phyloP scores from a whole-genome alignment of 2,113 vertebrate species.

The Tachysurus fulvidraco region DNA sequence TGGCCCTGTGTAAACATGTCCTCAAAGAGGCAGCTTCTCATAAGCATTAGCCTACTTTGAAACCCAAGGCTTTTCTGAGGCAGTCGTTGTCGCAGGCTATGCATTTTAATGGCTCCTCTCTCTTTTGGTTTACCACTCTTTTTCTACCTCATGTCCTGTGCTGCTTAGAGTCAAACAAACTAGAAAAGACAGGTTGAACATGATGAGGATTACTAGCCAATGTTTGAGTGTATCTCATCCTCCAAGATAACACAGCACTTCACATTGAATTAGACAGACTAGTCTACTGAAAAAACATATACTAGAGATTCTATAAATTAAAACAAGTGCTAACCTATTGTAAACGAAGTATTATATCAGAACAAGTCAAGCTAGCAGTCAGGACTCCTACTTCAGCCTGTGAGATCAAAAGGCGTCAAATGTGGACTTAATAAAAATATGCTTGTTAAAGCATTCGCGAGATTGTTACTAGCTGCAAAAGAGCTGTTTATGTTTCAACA shows the following conservation, averaged over 20 bases:
- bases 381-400: background rate
- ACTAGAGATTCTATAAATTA: background rate
- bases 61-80: constrained; percentile 31
- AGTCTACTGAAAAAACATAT: background rate
- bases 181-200: background rate
- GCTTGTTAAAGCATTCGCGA: background rate
- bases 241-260: background rate
- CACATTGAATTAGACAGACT: background rate
- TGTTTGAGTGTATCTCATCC: background rate
- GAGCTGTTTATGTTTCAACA: constrained; percentile 18
- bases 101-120: constrained; percentile 17
- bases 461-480: background rate
- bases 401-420: constrained; percentile 1
- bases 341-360: constrained; percentile 4
- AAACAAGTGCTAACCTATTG: background rate
- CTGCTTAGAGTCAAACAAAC: background rate
- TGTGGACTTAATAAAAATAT: background rate
- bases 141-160: background rate
- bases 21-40: constrained; percentile 46
- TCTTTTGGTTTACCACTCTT: background rate
- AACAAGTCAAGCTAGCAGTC: background rate
- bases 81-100: background rate
- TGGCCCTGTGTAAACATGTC: constrained; percentile 44
- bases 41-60: constrained; percentile 29
- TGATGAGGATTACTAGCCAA: background rate